A percentile compares a stretch with the other conserved stretches of the same genome.
Conservation (phyloP, 2,797 vertebrate genomes). For the Galaxias olidus region DNA sequence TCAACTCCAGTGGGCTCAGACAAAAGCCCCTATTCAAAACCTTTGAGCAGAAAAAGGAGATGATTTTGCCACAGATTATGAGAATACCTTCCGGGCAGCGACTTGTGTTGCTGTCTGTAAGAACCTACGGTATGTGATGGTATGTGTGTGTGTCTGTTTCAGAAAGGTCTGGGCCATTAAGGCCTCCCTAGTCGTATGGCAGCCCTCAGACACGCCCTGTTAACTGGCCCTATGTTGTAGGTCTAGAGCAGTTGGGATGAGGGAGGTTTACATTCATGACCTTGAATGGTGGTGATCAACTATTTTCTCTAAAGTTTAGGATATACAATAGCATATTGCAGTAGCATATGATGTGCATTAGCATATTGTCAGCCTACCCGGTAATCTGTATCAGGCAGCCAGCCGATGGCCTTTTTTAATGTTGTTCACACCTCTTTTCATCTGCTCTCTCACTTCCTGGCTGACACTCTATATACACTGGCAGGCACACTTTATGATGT, state of each 20-base stretch:
- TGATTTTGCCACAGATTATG: conserved; percentile 43
- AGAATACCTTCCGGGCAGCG: conserved; percentile 51
- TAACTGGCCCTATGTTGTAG: conserved; percentile 49
- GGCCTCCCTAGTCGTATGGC: conserved; percentile 39
- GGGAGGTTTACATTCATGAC: conserved; percentile 36
- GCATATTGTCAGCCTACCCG: conserved; percentile 44
- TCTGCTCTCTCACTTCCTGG: conserved; percentile 50
- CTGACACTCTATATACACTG: conserved; percentile 12
- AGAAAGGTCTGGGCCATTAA: conserved; percentile 36
- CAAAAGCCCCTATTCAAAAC: conserved; percentile 28
- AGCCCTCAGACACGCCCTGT: conserved; percentile 50
- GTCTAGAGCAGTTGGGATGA: conserved; percentile 22
- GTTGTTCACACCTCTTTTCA: conserved; percentile 40
- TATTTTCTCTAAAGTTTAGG: conserved; percentile 44
- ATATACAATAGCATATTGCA: too few relatives aligned
- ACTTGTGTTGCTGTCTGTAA: conserved; percentile 43
- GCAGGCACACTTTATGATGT: conserved; percentile 6
- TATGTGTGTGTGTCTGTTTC: conserved; percentile 29
- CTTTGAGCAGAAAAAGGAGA: conserved; percentile 34
- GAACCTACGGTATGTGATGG: background rate
- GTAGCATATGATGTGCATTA: too few relatives aligned
- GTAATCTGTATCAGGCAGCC: conserved; percentile 46
- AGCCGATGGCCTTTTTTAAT: conserved; percentile 52
- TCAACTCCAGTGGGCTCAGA: conserved; percentile 29
- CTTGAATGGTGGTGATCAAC: conserved; percentile 48